Base-by-base conservation (phyloP, 2,797 vertebrate genomes). In the Steatocranus sp. region DNA sequence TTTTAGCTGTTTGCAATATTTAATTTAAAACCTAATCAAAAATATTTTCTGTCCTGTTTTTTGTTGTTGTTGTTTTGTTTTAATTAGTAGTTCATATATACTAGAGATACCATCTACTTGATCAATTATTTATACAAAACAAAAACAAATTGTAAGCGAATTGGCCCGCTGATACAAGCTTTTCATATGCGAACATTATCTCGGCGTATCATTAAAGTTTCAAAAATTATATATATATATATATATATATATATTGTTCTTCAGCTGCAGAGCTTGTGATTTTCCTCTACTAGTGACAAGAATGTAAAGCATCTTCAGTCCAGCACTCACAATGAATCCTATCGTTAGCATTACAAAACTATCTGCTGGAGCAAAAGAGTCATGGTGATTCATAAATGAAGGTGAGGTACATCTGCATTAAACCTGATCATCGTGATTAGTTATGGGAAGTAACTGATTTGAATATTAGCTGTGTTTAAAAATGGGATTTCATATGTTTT, bases 141-240 rank as follows among this genome's bases (percentile, higher is more conserved):
- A 30, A 54, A 54, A 54, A 54, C 14, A 9, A 9, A 54, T 30
- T 56, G 14, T 56, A 10, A 56, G 25, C 53, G 1, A 68, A 4
- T 41, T 68, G 34, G 2, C 14, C 20, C 0, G 0, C 36, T 41
- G 5, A 17, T 41, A 4, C 36, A 0, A 1, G 61, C 61, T 23
- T 41, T 38, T 68, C 61, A 15, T 23, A 66, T 2, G 1, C 0
- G 0, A 41, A 66, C n/a, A 66, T 66, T 2, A 41, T 25, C 36
- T 41, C 61, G 41, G 11, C 30, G 54, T 10, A 32, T 56, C 54
- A 56, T 56, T 56, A 32, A 30, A 18, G 27, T 56, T 56, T 18
- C 27, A 30, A 56, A 56, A 30, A n/a, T 49, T n/a, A 30, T 27
- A 36, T 2, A 36, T 11, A 5, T 4, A 4, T 20, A 50, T 23